Evolutionary conservation across 2,888 invertebrate genomes (phyloP), one percentile per base, ranked within the genome.

Genomic region (Lingula anatina): DNA sequence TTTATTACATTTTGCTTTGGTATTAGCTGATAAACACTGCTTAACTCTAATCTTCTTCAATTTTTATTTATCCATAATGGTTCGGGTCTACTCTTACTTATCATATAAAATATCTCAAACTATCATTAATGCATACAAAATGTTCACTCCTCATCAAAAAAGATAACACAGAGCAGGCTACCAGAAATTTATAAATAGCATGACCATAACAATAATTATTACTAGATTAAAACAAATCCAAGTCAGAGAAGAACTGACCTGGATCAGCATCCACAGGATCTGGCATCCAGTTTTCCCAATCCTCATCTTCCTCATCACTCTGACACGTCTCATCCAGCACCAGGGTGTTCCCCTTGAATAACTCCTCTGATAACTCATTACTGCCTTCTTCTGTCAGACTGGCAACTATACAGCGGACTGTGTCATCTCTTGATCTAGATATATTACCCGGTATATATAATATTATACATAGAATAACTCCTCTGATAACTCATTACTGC

Each of bases 331-430:
- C 80, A 55, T 80, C 80, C 36, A 75, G 85, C 37, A 75, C 66
- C 31, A 53, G 84, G 80, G 75, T 73, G 47, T 90, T 88, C 56
- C 87, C 90, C 72, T 87, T 87, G 4, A 87, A 86, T 46, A 95
- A 78, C 76, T 96, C 95, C 66, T 94, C 93, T 1, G 92, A 87
- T 55, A 96, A 79, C 72, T 95, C 95, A 66, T 88, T 90, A 27
- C 90, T 87, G 0, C 90, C 89, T 70, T 95, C 94, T 75, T 96
- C 95, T 2, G 92, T 90, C 48, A 97, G 81, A 69, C 90, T 92
- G 46, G 89, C 90, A 0, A 99, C 93, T 25, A 99, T 96, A 74
- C 94, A 93, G 56, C 90, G 82, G 0, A 99, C 94, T 3, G 97
- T 97, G 75, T 99, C 97, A 63, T 92, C 90, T 48, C 97, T 83